phyloP scores from a whole-genome alignment of 2,888 invertebrate species.

The Agrilus mali region DNA sequence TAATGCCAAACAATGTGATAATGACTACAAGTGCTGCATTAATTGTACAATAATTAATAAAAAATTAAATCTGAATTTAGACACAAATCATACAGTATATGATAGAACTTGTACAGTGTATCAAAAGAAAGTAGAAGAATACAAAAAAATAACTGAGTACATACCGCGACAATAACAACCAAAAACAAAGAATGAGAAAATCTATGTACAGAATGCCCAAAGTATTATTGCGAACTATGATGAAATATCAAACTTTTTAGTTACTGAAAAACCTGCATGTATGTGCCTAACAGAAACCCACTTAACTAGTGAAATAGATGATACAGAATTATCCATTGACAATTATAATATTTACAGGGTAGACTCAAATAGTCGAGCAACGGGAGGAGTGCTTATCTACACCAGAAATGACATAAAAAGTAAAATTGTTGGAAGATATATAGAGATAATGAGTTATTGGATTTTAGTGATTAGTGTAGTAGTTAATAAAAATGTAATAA shows the following conservation, averaged over 20 bases:
- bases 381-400: no score
- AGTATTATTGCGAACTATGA: not conserved
- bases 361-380: no score
- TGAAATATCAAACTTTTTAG: not conserved
- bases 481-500: not conserved
- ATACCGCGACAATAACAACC: not conserved
- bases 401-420: not conserved
- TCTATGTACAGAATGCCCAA: not conserved
- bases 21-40: not conserved
- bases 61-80: not conserved
- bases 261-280: not conserved
- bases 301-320: not conserved
- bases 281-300: not conserved
- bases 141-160: not conserved
- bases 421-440: not conserved
- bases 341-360: no score
- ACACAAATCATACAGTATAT: not conserved
- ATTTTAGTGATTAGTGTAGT: not conserved
- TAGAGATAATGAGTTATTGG: not conserved
- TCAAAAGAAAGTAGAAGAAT: not conserved
- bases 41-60: not conserved
- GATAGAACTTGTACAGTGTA: not conserved
- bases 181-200: not conserved
- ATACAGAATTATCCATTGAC: no score
- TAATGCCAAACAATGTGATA: not conserved